Conservation (phyloP, 1,140 invertebrate genomes). For the Leptestheria dahalacensis region DNA sequence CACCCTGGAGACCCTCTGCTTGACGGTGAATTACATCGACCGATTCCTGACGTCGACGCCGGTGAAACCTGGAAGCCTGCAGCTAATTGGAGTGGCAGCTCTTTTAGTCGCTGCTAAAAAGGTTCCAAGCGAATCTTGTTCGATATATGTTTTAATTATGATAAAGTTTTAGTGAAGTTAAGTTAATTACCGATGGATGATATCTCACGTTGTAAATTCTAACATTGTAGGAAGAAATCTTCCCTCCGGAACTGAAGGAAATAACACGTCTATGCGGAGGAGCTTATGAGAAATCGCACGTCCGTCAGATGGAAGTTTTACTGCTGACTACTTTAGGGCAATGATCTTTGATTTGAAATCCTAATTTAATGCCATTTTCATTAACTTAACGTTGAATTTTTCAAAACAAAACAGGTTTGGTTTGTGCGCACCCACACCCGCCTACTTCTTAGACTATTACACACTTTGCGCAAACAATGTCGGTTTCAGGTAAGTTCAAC, state of each 20-base stretch:
- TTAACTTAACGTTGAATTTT: too few relatives aligned
- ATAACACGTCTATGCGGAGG: not conserved
- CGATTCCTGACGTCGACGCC: not conserved
- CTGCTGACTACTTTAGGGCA: not conserved
- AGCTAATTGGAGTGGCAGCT: not conserved
- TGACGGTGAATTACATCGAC: not conserved
- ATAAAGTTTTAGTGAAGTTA: too few relatives aligned
- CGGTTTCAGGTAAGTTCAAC: too few relatives aligned
- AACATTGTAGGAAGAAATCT: not conserved
- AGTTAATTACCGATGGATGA: too few relatives aligned
- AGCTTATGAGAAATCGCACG: not conserved
- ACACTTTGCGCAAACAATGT: not conserved
- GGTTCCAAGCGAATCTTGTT: not conserved
- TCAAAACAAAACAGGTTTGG: not conserved
- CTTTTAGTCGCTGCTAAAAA: not conserved
- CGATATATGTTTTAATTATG: too few relatives aligned
- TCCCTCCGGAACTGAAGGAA: not conserved
- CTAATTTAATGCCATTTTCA: not conserved
- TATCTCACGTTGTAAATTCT: too few relatives aligned
- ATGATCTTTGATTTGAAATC: not conserved
- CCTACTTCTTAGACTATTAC: not conserved
- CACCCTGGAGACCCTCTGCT: not conserved
- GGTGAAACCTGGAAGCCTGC: not conserved
- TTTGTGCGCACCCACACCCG: not conserved
- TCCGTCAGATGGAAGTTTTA: not conserved